Conservation (phyloP, 2,888 invertebrate species). For the Ochropleura leucogaster region DNA sequence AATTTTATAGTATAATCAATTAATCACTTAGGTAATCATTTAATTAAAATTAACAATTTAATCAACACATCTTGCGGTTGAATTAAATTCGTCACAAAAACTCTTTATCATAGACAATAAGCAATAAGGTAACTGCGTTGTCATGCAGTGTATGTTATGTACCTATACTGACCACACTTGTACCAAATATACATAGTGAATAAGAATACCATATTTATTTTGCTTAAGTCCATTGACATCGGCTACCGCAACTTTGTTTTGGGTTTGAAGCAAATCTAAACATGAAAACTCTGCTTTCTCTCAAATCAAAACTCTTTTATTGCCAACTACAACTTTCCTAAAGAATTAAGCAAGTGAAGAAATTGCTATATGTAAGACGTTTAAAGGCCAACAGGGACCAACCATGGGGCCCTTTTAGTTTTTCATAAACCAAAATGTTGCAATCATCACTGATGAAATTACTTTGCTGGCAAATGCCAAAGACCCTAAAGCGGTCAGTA, state of each 20-base stretch:
- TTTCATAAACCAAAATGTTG: not conserved
- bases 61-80: not conserved
- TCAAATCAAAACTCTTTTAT: no score
- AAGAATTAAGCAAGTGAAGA: not conserved
- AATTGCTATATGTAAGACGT: not conserved
- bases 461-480: conserved; percentile 14
- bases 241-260: not conserved
- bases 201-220: not conserved
- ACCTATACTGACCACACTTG: conserved; percentile 11
- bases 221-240: not conserved
- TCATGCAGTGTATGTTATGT: conserved; percentile 12
- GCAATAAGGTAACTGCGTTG: conserved; percentile 17
- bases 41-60: no score
- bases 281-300: not conserved
- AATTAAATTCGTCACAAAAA: conserved; percentile 24
- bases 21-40: no score
- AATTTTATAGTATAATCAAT: no score
- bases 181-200: not conserved
- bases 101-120: conserved; percentile 12
- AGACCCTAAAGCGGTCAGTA: not conserved
- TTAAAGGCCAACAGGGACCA: not conserved
- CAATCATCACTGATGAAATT: not conserved
- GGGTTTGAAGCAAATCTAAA: not conserved
- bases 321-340: no score
- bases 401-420: not conserved